Base-by-base conservation (phyloP, 2,888 invertebrate genomes). In the Esperia sulphurella region DNA sequence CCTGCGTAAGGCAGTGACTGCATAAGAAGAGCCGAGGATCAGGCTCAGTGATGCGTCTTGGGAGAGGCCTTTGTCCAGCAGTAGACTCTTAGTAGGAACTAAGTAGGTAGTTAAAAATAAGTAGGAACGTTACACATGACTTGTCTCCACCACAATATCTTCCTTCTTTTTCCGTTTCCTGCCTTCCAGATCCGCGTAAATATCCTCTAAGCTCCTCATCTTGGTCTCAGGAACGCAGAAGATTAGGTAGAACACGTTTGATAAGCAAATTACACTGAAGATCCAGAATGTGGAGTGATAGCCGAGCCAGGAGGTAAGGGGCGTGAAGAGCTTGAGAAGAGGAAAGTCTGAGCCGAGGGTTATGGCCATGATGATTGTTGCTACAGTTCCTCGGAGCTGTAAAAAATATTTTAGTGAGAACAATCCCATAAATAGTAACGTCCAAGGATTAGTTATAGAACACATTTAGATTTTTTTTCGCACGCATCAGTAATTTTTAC, bases 181-280 rank as follows among this genome's bases (percentile, higher is more conserved):
- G 0, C 92, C 93, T 58, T 93, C 93, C 68, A 96, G 90, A 63
- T 94, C 94, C 37, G 94, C 92, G 74, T 97, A 96, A 65, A 98
- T 98, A 59, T 97, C 97, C 78, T 97, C 97, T 48, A 98, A 89
- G 43, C 93, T 94, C 70, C 95, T 94, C 59, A 97, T 98, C 71
- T 96, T 95, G 0, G 98, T 98, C 83, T 98, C 98, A 1, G 98
- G 98, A n/a, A 98, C 96, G 71, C 91, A 95, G 63, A 94, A 84
- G 55, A 94, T 92, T 0, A 96, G 93, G 82, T 97, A 97, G 64
- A 95, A 88, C n/a, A 97, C 86, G 48, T 95, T 95, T 0, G 93
- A 52, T 0, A 94, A 71, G 66, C 96, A 95, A 53, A 96, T 91
- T 3, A 86, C 59, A 8, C 94, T 94, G 80, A 97, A 98, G 41